These are phyloP conservation scores for Triplophysa tibetana DNA, from an alignment of 2,113 vertebrate genomes.

Conservation along the genomic window DNA sequence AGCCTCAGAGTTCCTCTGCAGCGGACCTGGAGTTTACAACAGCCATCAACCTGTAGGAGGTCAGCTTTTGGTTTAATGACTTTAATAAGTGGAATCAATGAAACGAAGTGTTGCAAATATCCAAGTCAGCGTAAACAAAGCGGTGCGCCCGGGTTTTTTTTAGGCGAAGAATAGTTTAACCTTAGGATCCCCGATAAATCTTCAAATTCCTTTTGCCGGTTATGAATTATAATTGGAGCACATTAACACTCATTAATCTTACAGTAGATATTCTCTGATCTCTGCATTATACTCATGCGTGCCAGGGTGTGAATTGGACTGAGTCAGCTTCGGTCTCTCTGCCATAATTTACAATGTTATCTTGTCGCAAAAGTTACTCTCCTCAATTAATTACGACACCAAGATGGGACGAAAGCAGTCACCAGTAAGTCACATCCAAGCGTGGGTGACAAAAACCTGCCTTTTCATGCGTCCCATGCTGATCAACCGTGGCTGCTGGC, in stretches of 20 bases:
- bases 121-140: slow-evolving; percentile 15
- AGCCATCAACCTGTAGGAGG: slow-evolving; percentile 16
- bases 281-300: slow-evolving; percentile 2
- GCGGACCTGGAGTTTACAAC: slow-evolving; percentile 6
- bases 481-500: slow-evolving; percentile 25
- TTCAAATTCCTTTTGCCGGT: slow-evolving; percentile 40
- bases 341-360: slow-evolving; percentile 11
- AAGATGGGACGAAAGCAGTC: slow-evolving; percentile 13
- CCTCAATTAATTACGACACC: slow-evolving; percentile 42
- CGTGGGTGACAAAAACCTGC: slow-evolving; percentile 5
- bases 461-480: slow-evolving; percentile 25
- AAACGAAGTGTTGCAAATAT: neutral
- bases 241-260: slow-evolving; percentile 53
- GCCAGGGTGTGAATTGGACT: slow-evolving; percentile 14
- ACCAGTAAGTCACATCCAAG: slow-evolving; percentile 3
- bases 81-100: neutral
- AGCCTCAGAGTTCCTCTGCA: neutral
- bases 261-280: slow-evolving; percentile 31
- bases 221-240: slow-evolving; percentile 52
- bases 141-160: slow-evolving; percentile 11
- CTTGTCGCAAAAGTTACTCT: slow-evolving; percentile 21
- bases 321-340: neutral
- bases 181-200: slow-evolving; percentile 5
- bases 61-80: slow-evolving; percentile 28
- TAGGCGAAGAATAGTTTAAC: slow-evolving; percentile 43